Evolutionary conservation across 1,140 invertebrate genomes (phyloP).

Genomic region (Apolygus lucorum): DNA sequence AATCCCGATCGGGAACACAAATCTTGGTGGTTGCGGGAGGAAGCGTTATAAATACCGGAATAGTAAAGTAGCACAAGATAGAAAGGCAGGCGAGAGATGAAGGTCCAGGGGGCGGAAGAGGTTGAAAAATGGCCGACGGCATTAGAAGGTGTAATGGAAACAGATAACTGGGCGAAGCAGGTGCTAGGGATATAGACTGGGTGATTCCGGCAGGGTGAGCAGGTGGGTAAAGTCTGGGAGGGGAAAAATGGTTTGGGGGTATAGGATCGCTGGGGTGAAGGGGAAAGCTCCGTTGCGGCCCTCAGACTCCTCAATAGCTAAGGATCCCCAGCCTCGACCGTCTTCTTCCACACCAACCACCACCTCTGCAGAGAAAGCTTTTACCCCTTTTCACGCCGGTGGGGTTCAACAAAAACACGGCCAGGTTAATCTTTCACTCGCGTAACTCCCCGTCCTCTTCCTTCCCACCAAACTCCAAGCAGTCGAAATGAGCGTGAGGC

Average conservation of each 20-base stretch:
- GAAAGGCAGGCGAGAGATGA: neutral
- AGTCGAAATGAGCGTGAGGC: neutral
- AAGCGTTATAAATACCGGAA: conserved; percentile 7
- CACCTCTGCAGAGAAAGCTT: neutral
- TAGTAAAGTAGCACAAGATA: conserved; percentile 4
- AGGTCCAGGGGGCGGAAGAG: neutral
- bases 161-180: conserved; percentile 2
- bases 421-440: neutral
- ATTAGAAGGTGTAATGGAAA: conserved; percentile 8
- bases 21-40: neutral
- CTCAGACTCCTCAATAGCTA: neutral
- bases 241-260: no score
- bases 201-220: neutral
- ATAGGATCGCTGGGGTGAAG: no score
- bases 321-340: neutral
- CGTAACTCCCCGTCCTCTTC: neutral
- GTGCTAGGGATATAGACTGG: conserved; percentile 11
- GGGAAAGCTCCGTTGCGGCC: neutral
- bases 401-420: neutral
- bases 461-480: no score
- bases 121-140: neutral
- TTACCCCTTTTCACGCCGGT: neutral
- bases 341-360: neutral
- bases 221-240: neutral
- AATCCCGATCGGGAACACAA: conserved; percentile 3